Evolutionary conservation across 2,888 invertebrate genomes (phyloP).

Genomic region (Phyllotreta striolata): DNA sequence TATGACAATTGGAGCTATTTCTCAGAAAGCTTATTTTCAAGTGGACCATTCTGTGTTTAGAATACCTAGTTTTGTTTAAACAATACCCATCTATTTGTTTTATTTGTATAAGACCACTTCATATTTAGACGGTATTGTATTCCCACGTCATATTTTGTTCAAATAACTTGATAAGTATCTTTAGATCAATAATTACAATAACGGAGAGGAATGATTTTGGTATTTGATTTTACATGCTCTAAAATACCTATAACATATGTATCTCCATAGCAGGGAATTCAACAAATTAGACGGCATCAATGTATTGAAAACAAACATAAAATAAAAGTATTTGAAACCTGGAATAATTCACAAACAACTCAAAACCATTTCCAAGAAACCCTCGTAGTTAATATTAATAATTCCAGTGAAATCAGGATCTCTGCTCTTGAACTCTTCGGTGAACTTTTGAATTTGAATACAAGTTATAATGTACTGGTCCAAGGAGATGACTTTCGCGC

Average conservation of each 20-base stretch:
- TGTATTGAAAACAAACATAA: neutral
- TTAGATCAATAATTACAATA: constrained; percentile 10
- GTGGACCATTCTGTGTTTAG: constrained; percentile 16
- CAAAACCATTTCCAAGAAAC: constrained; percentile 55
- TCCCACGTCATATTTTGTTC: constrained; percentile 25
- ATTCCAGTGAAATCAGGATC: constrained; percentile 54
- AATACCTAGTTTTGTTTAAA: constrained; percentile 18
- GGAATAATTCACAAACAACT: constrained; percentile 46
- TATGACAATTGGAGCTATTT: constrained; percentile 11
- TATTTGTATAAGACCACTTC: constrained; percentile 23
- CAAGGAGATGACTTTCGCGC: constrained; percentile 52
- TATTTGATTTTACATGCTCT: too few species aligned
- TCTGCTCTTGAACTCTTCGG: constrained; percentile 57
- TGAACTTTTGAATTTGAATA: constrained; percentile 58
- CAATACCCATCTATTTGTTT: constrained; percentile 13
- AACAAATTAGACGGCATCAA: neutral
- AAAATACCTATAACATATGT: too few species aligned
- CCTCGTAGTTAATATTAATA: constrained; percentile 57
- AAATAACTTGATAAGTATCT: constrained; percentile 20
- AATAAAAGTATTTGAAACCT: neutral
- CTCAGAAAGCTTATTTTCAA: constrained; percentile 5
- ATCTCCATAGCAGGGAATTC: neutral
- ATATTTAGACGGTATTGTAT: constrained; percentile 19
- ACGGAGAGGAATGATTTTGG: neutral
- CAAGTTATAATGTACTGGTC: constrained; percentile 59